Evolutionary conservation across 2,797 vertebrate species (phyloP), one percentile per base, ranked within the genome.

Genomic region (Ataeniobius toweri): DNA sequence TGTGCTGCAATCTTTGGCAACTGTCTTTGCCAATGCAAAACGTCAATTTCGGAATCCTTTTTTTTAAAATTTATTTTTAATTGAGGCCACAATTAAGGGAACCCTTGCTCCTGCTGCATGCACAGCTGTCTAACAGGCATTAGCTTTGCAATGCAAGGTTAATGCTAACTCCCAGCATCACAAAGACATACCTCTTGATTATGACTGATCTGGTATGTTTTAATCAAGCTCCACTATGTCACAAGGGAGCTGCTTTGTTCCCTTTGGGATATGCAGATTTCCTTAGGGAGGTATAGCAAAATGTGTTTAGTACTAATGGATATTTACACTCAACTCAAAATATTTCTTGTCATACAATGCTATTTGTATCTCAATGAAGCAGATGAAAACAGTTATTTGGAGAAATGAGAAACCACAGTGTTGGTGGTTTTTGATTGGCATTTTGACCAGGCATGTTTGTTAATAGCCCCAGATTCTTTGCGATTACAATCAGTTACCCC

Each of bases 401-500:
- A 86, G 79, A 84, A 82, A 90, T 75, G 75, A 83, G 79, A 81
- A 80, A 82, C 41, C 41, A 39, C 14, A 55, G 82, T 74, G 53
- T 74, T 79, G 76, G 81, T 81, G 76, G 73, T 26, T 79, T 89
- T 89, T 92, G 87, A 93, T 83, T 89, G 89, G 74, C 89, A 89
- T 83, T 93, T 81, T 91, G 89, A 91, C 91, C 91, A 84, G 83
- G 73, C 82, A 87, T 89, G 73, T 92, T 86, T 84, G 78, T 88
- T 93, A 91, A 93, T 92, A 71, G 80, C 76, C 44, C 55, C 79
- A 90, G 82, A 89, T 84, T 87, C 83, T 76, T 82, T 77, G 73
- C 77, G 87, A 94, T 93, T 92, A 89, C 82, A 88, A 93, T 93
- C 89, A 88, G 83, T 91, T 90, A 88, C 80, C 81, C 31, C 0